These are phyloP conservation scores for Euplexia lucipara DNA, from an alignment of 2,888 invertebrate species.

Conservation along the genomic window DNA sequence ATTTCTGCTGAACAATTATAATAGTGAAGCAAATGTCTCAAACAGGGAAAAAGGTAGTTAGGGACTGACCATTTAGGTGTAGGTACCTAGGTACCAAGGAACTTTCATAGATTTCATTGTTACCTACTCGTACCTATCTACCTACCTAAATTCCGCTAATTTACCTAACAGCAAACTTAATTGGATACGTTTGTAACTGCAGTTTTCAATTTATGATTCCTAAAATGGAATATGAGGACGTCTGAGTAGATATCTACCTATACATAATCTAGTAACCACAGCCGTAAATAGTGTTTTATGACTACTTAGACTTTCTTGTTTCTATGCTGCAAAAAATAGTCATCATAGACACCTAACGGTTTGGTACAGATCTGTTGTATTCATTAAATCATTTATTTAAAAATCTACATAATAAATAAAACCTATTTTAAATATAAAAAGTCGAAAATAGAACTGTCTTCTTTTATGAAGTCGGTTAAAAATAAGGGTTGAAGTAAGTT, in stretches of 20 bases:
- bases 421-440: slow-evolving; percentile 4
- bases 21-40: too few relatives aligned
- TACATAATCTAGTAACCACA: slow-evolving; percentile 17
- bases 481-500: not conserved
- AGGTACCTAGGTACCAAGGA: too few relatives aligned
- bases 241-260: not conserved
- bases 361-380: slow-evolving; percentile 34
- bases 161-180: not conserved
- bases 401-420: not conserved
- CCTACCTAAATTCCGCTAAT: not conserved
- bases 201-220: slow-evolving; percentile 54
- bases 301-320: slow-evolving; percentile 53
- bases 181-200: slow-evolving; percentile 18
- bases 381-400: slow-evolving; percentile 8
- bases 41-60: too few relatives aligned
- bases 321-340: slow-evolving; percentile 51
- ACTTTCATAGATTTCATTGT: too few relatives aligned
- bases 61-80: too few relatives aligned
- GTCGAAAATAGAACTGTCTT: too few relatives aligned
- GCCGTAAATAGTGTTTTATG: slow-evolving; percentile 43
- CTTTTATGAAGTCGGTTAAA: not conserved
- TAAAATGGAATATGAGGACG: slow-evolving; percentile 36
- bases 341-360: slow-evolving; percentile 55
- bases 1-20: too few relatives aligned
- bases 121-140: too few relatives aligned